Conservation (phyloP, 2,113 vertebrate genomes). For the Erinaceus europaeus region DNA sequence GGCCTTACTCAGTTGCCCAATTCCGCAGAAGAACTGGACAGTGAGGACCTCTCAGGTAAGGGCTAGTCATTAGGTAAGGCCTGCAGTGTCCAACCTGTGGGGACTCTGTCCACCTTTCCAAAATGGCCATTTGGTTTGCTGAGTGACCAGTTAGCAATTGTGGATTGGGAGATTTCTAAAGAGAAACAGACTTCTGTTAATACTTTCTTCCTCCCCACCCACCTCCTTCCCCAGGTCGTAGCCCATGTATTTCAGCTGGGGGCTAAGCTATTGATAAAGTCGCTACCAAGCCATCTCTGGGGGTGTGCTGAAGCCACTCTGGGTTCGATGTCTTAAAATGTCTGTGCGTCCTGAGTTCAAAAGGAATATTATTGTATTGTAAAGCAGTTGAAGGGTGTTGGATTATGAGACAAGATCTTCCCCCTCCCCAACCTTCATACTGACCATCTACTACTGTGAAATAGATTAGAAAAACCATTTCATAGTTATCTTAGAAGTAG, state of each 20-base stretch:
- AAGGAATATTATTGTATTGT: not conserved
- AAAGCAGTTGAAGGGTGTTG: slow-evolving; percentile 32
- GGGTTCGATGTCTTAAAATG: not conserved
- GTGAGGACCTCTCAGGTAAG: slow-evolving; percentile 88
- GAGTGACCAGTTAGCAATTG: not conserved
- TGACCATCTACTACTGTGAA: slow-evolving; percentile 3
- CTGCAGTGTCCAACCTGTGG: slow-evolving; percentile 72
- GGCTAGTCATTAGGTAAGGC: slow-evolving; percentile 82
- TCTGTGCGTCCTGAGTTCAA: not conserved
- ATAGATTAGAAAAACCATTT: not conserved
- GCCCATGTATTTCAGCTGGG: not conserved
- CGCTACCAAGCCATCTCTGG: not conserved
- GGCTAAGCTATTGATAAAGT: not conserved
- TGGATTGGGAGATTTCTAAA: slow-evolving; percentile 23
- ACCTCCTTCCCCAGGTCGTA: not conserved
- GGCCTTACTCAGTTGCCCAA: slow-evolving; percentile 90
- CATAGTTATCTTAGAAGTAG: not conserved
- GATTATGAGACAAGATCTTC: slow-evolving; percentile 20
- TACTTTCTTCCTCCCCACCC: not conserved
- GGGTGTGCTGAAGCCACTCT: not conserved
- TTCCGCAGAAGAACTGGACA: slow-evolving; percentile 88
- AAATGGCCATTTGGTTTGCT: slow-evolving; percentile 63
- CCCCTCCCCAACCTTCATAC: not conserved
- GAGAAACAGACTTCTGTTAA: not conserved
- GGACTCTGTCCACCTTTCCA: slow-evolving; percentile 61